Conservation (phyloP, 2,888 invertebrate genomes). For the Keiferia lycopersicella region DNA sequence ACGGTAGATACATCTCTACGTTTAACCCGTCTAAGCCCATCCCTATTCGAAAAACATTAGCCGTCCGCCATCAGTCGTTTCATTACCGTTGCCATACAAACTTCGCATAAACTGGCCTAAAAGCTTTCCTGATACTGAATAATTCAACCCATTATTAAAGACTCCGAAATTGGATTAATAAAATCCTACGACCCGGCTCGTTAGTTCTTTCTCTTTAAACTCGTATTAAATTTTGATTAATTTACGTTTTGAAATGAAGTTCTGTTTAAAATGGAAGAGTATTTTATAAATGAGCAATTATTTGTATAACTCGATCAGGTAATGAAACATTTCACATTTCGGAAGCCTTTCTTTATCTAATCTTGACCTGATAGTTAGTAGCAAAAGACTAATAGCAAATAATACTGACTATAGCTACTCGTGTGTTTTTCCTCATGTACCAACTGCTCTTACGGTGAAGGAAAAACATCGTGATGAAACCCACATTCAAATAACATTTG, state of each 20-base stretch:
- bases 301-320: too few relatives aligned
- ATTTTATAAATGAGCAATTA: not conserved
- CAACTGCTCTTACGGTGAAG: too few relatives aligned
- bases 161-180: constrained; percentile 65
- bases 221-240: constrained; percentile 13
- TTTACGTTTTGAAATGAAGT: constrained; percentile 10
- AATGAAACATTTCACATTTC: too few relatives aligned
- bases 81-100: constrained; percentile 61
- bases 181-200: constrained; percentile 47
- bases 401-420: too few relatives aligned
- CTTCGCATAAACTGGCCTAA: constrained; percentile 59
- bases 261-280: not conserved
- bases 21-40: not conserved
- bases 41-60: constrained; percentile 17
- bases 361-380: too few relatives aligned
- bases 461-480: too few relatives aligned
- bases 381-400: too few relatives aligned
- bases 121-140: constrained; percentile 70
- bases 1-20: not conserved
- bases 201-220: constrained; percentile 44
- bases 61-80: constrained; percentile 37
- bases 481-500: too few relatives aligned
- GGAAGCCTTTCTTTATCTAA: too few relatives aligned
- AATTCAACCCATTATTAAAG: constrained; percentile 69
- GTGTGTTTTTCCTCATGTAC: too few relatives aligned